Conservation (phyloP, 30 jellyfish, hydroid and myxozoan species). For the Chironex yamaguchii region DNA sequence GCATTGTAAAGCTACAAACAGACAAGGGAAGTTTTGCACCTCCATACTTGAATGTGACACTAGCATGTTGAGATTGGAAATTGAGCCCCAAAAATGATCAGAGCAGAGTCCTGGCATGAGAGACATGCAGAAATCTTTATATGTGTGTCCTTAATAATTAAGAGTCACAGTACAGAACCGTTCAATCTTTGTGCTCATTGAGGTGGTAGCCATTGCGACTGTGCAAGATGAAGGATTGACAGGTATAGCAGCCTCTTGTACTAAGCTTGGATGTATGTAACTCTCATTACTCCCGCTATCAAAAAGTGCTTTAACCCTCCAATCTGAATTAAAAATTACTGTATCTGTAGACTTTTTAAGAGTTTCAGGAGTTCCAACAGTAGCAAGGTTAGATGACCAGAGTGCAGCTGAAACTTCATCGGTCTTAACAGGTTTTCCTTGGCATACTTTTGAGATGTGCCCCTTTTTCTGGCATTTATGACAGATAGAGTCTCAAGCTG, state of each 20-base stretch:
- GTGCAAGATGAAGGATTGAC: background rate
- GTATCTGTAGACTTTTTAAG: conserved; percentile 10
- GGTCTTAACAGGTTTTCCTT: background rate
- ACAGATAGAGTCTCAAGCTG: conserved; percentile 32
- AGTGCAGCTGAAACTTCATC: conserved; percentile 2
- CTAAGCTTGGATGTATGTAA: conserved; percentile 8
- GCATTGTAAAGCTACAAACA: background rate
- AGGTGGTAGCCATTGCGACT: conserved; percentile 21
- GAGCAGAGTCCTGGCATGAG: conserved; percentile 42
- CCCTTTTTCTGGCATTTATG: conserved; percentile 33
- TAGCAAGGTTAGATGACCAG: too few species aligned
- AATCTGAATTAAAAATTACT: background rate
- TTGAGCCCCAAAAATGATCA: conserved; percentile 35
- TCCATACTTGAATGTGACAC: conserved; percentile 23
- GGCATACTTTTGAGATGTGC: conserved; percentile 35
- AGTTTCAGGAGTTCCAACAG: conserved; percentile 17
- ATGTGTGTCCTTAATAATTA: background rate
- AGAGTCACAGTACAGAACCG: background rate
- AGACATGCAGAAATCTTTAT: background rate
- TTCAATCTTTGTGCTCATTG: background rate
- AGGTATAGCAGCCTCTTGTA: background rate
- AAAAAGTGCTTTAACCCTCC: conserved; percentile 48
- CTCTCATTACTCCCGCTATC: conserved; percentile 47
- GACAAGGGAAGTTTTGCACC: background rate
- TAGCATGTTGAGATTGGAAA: conserved; percentile 9